Evolutionary conservation across 2,797 vertebrate genomes (phyloP).

Genomic region (Acanthopagrus latus): DNA sequence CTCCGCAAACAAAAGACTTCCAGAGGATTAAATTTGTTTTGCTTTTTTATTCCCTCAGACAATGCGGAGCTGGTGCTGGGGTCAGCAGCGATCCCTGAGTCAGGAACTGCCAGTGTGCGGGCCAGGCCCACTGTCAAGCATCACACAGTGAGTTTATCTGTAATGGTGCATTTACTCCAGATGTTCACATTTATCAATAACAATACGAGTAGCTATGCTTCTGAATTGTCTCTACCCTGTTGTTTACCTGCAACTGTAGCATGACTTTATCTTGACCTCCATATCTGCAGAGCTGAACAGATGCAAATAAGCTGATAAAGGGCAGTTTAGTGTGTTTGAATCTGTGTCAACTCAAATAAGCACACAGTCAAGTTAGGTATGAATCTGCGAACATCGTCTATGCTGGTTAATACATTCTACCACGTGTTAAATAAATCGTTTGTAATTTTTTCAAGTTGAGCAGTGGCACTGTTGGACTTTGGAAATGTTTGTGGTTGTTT

Average conservation of each 20-base stretch:
- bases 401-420: no score
- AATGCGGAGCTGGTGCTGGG: constrained; percentile 72
- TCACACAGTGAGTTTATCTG: constrained; percentile 76
- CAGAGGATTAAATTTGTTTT: background rate
- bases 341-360: constrained; percentile 13
- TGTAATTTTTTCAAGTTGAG: background rate
- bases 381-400: background rate
- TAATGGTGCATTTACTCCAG: background rate
- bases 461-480: background rate
- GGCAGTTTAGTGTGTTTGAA: constrained; percentile 4
- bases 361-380: background rate
- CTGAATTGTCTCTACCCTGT: background rate
- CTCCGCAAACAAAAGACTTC: background rate
- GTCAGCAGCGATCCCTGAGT: constrained; percentile 75
- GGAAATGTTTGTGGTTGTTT: background rate
- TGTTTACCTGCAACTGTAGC: background rate
- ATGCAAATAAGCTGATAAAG: constrained; percentile 28
- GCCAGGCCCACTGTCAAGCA: constrained; percentile 87
- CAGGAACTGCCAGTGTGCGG: constrained; percentile 86
- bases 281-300: background rate
- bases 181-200: constrained; percentile 8
- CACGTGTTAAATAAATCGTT: background rate
- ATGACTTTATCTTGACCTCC: constrained; percentile 5
- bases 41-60: constrained; percentile 67
- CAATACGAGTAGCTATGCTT: background rate